These are phyloP conservation scores for Porites evermanni DNA, from an alignment of 92 coral and sea anemone species.

Conservation along the genomic window DNA sequence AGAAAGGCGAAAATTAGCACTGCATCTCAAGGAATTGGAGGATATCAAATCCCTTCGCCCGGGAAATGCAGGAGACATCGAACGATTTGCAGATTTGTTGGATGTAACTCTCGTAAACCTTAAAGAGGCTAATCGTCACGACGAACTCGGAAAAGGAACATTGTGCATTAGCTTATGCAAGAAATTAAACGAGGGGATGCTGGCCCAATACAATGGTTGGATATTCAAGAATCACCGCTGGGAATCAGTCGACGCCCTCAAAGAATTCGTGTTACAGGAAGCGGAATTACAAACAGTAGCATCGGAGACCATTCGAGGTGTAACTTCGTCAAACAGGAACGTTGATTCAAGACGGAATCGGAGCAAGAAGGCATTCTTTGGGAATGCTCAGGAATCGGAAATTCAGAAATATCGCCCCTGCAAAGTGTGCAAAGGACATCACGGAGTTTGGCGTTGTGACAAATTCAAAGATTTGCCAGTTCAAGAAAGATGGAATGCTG, in stretches of 20 bases:
- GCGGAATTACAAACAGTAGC: constrained; percentile 48
- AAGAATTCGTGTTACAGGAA: constrained; percentile 30
- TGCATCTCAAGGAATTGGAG: no score
- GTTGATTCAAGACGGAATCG: no score
- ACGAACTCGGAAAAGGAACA: no score
- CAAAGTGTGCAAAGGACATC: constrained; percentile 43
- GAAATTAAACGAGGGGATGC: constrained; percentile 45
- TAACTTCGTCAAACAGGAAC: no score
- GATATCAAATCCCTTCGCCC: no score
- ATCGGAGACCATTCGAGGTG: constrained; percentile 28
- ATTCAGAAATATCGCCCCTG: constrained; percentile 29
- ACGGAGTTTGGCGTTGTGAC: constrained; percentile 54
- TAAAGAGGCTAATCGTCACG: constrained; percentile 37
- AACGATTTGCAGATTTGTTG: no score
- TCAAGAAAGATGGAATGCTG: constrained; percentile 52
- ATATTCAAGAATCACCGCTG: constrained; percentile 46
- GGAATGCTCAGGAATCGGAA: background rate
- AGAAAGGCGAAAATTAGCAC: no score
- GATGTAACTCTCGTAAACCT: constrained; percentile 40
- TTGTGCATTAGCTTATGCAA: no score
- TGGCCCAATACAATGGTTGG: constrained; percentile 72
- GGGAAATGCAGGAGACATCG: no score
- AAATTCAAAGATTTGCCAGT: constrained; percentile 42
- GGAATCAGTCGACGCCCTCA: constrained; percentile 59
- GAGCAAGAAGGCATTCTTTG: no score